Evolutionary conservation across 2,113 vertebrate species (phyloP), one percentile per base, ranked within the genome.

Genomic region (Lates calcarifer): DNA sequence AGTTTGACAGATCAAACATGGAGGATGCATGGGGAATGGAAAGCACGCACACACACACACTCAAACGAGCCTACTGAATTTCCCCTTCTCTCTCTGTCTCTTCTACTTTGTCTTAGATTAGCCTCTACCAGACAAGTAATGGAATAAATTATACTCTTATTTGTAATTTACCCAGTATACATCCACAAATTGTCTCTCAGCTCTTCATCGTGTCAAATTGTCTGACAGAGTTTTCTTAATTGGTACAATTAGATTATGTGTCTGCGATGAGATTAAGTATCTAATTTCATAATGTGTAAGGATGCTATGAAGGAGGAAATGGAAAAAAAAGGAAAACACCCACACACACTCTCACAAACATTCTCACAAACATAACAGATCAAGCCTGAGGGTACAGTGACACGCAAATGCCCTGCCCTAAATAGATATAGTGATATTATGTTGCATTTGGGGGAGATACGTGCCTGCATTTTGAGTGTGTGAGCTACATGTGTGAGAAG

Each of bases 191-290:
- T 67, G 47, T 76, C 75, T 73, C 77, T 47, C n/a, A 67, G 82
- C 63, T 68, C 47, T 24, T 74, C 29, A 77, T 67, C n/a, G 33
- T 79, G 83, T 81, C 76, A 81, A 53, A 83, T 82, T 82, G 58
- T 76, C 56, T 35, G 58, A 78, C 62, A 33, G 41, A 13, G 53
- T 45, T 70, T 49, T 56, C 68, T 73, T 74, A 84, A 87, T 81
- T 43, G 60, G 41, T 20, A 33, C 0, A 2, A 35, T 81, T 55
- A 43, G 68, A 56, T 67, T 76, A 28, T 51, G 63, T 4, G 63
- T 14, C 39, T 17, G 11, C 58, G 68, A 79, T 74, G 49, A 63
- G 61, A 85, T 80, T 73, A 83, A 15, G 53, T 1, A 3, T 76
- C 65, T 65, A 20, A 81, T 82, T 74, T 70, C 41, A 83, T 81